Evolutionary conservation across 2,888 invertebrate genomes (phyloP), one percentile per base, ranked within the genome.

Genomic region (Steinernema hermaphroditum): DNA sequence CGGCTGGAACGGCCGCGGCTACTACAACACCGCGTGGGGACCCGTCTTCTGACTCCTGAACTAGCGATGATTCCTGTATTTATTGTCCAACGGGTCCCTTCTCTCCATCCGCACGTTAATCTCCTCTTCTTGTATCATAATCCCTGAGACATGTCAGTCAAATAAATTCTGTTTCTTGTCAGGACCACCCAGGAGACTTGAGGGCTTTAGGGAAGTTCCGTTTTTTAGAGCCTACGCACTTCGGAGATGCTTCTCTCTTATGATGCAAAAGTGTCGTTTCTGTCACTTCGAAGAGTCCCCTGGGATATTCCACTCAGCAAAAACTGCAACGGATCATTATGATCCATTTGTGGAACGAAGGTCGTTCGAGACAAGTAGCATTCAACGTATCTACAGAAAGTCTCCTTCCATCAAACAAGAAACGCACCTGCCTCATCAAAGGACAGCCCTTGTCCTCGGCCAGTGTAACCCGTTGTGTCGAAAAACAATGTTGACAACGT

Each of bases 11-110:
- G 73, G 74, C 43, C 76, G 78, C 50, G 72, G 77, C 73, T 77
- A 81, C 72, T 78, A 80, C 68, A 74, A 73, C 22, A 73, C 75
- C 24, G 82, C 81, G 19, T 81, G 77, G 70, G 81, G 83, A 46
- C 80, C 82, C 8, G 77, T 80, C 34, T 83, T 82, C 82, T 83
- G 69, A 75, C 6, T 12, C 29, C 16, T 24, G 9, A 46, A 6
- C n/a, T n/a, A n/a, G n/a, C n/a, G n/a, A n/a, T 6, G 49, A 6
- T 49, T 19, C 6, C 49, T 9, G 49, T 54, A 14, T 54, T 9
- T 54, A 14, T 22, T 22, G 6, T 2, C 27, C 4, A 22, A 54
- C 54, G 54, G 54, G 54, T 54, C 54, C 27, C 46, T 9, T n/a
- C 19, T 49, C 19, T n/a, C 49, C 22, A 6, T 19, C 16, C 46